Conservation (phyloP, 2,797 vertebrate genomes). For the Chaunax sp. region DNA sequence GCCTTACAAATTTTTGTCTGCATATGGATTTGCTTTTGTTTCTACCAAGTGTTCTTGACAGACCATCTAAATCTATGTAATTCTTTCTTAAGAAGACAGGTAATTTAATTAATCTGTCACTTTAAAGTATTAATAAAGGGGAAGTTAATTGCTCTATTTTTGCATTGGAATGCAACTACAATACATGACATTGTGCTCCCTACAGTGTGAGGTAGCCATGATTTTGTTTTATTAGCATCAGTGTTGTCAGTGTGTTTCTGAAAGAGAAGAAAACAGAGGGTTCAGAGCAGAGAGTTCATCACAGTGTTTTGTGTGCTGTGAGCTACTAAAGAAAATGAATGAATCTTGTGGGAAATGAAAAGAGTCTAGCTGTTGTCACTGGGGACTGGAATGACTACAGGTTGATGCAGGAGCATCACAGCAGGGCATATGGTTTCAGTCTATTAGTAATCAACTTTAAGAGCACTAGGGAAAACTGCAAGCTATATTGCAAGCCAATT, state of each 20-base stretch:
- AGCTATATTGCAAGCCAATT: conserved; percentile 19
- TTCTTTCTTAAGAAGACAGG: no score
- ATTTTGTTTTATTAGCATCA: conserved; percentile 1
- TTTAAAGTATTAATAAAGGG: no score
- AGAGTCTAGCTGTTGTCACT: conserved; percentile 16
- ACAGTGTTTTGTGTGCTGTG: background rate
- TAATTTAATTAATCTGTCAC: no score
- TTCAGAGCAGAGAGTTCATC: background rate
- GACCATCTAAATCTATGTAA: no score
- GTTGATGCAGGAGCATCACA: conserved; percentile 66
- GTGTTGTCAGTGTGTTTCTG: background rate
- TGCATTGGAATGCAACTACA: background rate
- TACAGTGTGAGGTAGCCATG: background rate
- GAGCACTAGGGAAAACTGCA: conserved; percentile 14
- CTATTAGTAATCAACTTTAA: conserved; percentile 53
- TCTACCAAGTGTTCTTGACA: no score
- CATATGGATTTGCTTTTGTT: no score
- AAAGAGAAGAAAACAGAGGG: background rate
- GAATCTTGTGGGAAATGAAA: conserved; percentile 25
- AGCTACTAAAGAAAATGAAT: conserved; percentile 9
- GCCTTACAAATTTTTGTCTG: no score
- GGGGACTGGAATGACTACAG: conserved; percentile 61
- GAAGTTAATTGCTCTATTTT: background rate
- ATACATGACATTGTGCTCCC: background rate
- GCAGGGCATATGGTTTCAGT: conserved; percentile 47